Base-by-base conservation (phyloP, 2,113 vertebrate genomes). In the Crotalus viridis region DNA sequence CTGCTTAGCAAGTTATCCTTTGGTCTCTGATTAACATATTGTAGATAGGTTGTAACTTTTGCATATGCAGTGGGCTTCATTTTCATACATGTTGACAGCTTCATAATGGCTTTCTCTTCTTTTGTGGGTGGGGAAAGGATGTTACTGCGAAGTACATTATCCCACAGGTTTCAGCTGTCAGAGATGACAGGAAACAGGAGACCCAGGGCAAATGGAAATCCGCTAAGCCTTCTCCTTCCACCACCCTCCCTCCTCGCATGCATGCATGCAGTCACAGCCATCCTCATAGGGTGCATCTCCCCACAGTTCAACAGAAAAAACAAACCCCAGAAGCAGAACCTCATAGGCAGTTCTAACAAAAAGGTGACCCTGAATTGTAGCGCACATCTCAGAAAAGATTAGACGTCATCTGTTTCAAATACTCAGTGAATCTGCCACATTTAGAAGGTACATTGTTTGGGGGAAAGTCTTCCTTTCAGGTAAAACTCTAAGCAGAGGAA, bases 1-100 rank as follows among this genome's bases (percentile, higher is more conserved):
- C 88, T 93, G 56, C 92, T 93, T 93, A 93, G 92, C 88, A 86
- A 85, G 81, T 93, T 93, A 85, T 93, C 92, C 15, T 93, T 93
- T 93, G 46, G 55, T 86, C 55, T 89, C 74, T 86, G 92, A 93
- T 93, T 93, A 93, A 93, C 74, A 90, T 93, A 69, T 69, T n/a
- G 28, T n/a, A 81, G 92, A 93, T 90, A 85, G 89, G 88, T 43
- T 90, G 24, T 64, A 90, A 57, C 74, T 90, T 93, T 89, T 93
- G 59, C 55, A 90, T 93, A 93, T 93, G 89, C 64, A 93, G 92
- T 64, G 86, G 48, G 85, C 86, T 93, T 90, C 89, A 26, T 93
- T 93, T 93, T 90, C 89, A 87, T 90, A 86, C 61, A 87, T 48
- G 56, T 33, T 87, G 92, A 93, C 89, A 93, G 89, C 56, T 93